Evolutionary conservation across 1,140 invertebrate species (phyloP).

Genomic region (Brachionus rubens): DNA sequence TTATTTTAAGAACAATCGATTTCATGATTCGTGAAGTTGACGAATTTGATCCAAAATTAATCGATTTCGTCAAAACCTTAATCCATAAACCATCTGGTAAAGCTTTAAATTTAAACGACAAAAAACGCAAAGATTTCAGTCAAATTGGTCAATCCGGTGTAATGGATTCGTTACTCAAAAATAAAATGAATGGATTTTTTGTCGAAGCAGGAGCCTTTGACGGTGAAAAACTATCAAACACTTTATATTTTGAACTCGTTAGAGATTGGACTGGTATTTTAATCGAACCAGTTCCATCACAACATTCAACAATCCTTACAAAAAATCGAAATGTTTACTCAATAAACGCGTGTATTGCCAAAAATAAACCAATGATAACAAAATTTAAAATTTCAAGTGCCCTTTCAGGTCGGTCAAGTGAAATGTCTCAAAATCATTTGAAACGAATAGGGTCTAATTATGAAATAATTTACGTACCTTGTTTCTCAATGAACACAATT

Average conservation of each 20-base stretch:
- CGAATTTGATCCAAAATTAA: neutral
- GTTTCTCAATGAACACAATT: constrained; percentile 32
- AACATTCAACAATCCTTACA: constrained; percentile 57
- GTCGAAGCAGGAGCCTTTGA: constrained; percentile 66
- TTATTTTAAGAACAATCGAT: neutral
- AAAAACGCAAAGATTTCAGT: neutral
- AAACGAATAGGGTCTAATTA: neutral
- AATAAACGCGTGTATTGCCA: neutral
- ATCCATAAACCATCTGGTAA: neutral
- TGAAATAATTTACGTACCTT: constrained; percentile 11
- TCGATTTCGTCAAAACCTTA: neutral
- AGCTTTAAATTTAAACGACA: neutral
- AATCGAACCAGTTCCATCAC: constrained; percentile 70
- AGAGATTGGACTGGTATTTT: constrained; percentile 72
- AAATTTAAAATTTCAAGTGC: constrained; percentile 16
- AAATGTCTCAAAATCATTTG: no score
- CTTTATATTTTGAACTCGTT: constrained; percentile 69
- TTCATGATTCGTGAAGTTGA: neutral
- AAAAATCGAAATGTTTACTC: constrained; percentile 12
- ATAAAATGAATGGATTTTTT: constrained; percentile 60
- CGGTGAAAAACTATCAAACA: constrained; percentile 65
- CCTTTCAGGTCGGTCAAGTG: neutral
- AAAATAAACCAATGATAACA: neutral
- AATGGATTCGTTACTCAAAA: constrained; percentile 47
- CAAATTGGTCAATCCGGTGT: constrained; percentile 24